Evolutionary conservation across 2,888 invertebrate genomes (phyloP).

Genomic region (Lumbricus terrestris): DNA sequence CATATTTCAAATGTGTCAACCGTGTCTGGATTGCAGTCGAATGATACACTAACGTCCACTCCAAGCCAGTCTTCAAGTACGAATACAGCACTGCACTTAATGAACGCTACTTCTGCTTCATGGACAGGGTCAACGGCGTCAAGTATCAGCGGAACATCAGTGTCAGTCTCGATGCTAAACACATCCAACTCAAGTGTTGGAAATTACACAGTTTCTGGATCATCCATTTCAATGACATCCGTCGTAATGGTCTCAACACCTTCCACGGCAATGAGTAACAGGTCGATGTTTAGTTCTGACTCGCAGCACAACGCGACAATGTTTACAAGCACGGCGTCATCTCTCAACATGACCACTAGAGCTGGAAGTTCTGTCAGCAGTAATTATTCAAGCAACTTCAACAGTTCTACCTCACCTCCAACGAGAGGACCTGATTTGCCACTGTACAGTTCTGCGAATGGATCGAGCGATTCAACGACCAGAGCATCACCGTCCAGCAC

Average conservation of each 20-base stretch:
- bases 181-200: background rate
- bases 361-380: background rate
- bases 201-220: background rate
- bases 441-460: background rate
- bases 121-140: background rate
- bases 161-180: background rate
- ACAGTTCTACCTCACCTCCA: too few relatives aligned
- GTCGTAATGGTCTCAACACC: background rate
- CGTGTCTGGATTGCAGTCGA: background rate
- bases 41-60: background rate
- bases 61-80: background rate
- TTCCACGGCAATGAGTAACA: background rate
- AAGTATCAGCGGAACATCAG: background rate
- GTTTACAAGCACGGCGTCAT: too few relatives aligned
- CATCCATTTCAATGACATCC: background rate
- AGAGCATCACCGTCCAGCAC: background rate
- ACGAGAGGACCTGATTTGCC: too few relatives aligned
- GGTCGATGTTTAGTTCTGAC: background rate
- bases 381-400: too few relatives aligned
- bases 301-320: background rate
- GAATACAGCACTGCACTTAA: background rate
- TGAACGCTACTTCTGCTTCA: background rate
- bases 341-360: background rate
- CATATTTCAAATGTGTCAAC: background rate
- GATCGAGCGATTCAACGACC: background rate